These are phyloP conservation scores for Spongilla lacustris DNA, from an alignment of 37 sponge, comb jelly and placozoan species.

Conservation along the genomic window DNA sequence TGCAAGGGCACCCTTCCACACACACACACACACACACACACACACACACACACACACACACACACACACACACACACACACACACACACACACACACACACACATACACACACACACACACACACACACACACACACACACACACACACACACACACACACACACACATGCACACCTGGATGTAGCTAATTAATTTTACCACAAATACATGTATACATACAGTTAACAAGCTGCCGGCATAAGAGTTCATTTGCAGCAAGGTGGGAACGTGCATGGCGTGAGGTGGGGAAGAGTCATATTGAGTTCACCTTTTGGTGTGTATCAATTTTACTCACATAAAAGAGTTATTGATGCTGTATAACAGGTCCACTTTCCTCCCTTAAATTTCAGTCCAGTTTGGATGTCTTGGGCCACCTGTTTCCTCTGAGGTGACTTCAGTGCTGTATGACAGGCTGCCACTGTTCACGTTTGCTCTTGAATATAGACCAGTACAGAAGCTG, in stretches of 20 bases:
- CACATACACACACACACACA: conserved; percentile 12
- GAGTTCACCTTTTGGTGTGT: no score
- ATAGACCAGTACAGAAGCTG: background rate
- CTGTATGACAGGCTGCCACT: background rate
- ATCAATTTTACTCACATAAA: no score
- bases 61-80: conserved; percentile 36
- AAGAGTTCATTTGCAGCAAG: no score
- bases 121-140: conserved; percentile 1
- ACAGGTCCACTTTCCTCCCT: background rate
- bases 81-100: conserved; percentile 22
- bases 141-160: conserved; percentile 4
- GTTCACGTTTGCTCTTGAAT: background rate
- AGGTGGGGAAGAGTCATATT: no score
- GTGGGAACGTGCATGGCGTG: no score
- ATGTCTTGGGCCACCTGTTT: background rate
- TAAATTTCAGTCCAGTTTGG: background rate
- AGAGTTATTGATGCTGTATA: no score
- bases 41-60: background rate
- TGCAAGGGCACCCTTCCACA: conserved; percentile 2
- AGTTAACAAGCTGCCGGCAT: no score
- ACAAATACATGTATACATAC: no score
- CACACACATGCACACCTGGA: no score
- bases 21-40: conserved; percentile 19
- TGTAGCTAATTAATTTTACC: no score
- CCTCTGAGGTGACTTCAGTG: background rate